Evolutionary conservation across 2,888 invertebrate species (phyloP).

Genomic region (Drosophila mimica): DNA sequence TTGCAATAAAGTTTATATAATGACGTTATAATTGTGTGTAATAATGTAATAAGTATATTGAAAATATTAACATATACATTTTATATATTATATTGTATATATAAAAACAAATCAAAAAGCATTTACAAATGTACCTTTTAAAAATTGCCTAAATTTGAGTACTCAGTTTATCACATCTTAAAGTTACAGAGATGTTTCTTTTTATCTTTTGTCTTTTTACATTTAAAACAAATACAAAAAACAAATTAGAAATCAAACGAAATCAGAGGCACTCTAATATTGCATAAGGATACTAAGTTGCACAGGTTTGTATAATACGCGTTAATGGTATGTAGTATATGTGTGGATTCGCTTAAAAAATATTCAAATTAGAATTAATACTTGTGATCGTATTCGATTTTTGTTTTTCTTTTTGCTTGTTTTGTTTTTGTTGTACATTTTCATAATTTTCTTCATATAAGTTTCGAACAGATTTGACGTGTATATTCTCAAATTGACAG

Average conservation of each 20-base stretch:
- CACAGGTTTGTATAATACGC: constrained; percentile 68
- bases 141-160: constrained; percentile 80
- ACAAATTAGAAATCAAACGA: constrained; percentile 57
- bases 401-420: constrained; percentile 7
- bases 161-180: constrained; percentile 78
- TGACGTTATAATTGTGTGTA: constrained; percentile 42
- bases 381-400: constrained; percentile 33
- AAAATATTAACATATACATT: constrained; percentile 61
- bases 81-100: constrained; percentile 29
- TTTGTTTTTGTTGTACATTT: constrained; percentile 56
- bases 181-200: constrained; percentile 67
- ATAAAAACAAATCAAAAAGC: constrained; percentile 73
- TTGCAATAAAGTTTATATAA: constrained; percentile 59
- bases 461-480: constrained; percentile 48
- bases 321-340: constrained; percentile 21
- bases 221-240: constrained; percentile 38
- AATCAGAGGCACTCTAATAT: constrained; percentile 84
- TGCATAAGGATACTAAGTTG: constrained; percentile 82
- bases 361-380: constrained; percentile 55
- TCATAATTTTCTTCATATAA: constrained; percentile 51
- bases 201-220: constrained; percentile 22
- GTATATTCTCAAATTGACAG: constrained; percentile 54
- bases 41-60: constrained; percentile 49
- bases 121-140: constrained; percentile 68
- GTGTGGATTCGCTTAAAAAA: constrained; percentile 33